Evolutionary conservation across 1,140 invertebrate genomes (phyloP).

Genomic region (Neodiprion lecontei): DNA sequence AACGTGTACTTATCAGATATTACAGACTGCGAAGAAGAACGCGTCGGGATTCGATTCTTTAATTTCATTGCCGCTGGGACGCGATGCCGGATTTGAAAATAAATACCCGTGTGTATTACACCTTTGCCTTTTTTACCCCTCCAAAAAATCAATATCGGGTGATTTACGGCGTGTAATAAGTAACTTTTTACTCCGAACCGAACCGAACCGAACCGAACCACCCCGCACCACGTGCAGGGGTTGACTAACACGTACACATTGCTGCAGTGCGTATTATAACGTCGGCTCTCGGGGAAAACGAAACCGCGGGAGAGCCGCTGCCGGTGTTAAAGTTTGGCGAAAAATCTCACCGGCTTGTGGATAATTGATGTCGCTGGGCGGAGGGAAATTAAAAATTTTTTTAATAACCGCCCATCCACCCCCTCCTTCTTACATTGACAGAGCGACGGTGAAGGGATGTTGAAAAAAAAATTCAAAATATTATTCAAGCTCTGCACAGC

Average conservation of each 20-base stretch:
- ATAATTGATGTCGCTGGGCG: constrained; percentile 1
- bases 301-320: no score
- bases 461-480: not conserved
- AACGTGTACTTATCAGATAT: no score
- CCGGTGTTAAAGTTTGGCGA: not conserved
- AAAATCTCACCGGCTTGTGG: not conserved
- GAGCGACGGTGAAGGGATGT: no score
- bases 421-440: no score
- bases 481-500: not conserved
- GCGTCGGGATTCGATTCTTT: no score
- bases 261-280: no score
- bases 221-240: not conserved
- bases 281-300: no score
- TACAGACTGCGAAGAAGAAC: no score
- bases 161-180: constrained; percentile 7
- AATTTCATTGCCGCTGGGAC: no score
- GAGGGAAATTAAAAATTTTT: not conserved
- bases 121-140: not conserved
- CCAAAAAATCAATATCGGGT: not conserved
- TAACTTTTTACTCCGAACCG: not conserved
- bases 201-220: not conserved
- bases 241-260: not conserved
- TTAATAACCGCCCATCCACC: no score
- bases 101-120: not conserved
- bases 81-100: no score